phyloP scores from a whole-genome alignment of 2,888 invertebrate genomes.

The Liodrosophila aerea region DNA sequence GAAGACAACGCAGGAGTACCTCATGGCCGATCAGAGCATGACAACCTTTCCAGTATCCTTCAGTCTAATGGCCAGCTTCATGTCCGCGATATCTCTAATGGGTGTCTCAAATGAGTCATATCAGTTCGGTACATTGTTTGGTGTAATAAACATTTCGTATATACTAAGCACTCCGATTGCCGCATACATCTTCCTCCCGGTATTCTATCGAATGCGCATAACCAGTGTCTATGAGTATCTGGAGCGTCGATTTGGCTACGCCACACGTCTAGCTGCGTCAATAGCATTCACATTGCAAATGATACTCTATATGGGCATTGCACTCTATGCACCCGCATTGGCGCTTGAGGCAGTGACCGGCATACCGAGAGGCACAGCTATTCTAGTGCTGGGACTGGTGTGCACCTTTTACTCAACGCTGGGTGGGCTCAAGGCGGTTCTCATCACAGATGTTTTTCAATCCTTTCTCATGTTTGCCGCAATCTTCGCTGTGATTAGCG shows the following conservation, averaged over 20 bases:
- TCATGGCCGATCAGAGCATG: conserved; percentile 92
- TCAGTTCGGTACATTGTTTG: conserved; percentile 90
- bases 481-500: conserved; percentile 89
- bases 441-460: conserved; percentile 93
- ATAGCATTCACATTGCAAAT: conserved; percentile 94
- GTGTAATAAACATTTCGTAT: conserved; percentile 90
- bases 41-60: conserved; percentile 91
- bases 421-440: conserved; percentile 95
- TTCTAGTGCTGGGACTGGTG: conserved; percentile 87
- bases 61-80: conserved; percentile 95
- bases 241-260: conserved; percentile 91
- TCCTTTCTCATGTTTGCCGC: conserved; percentile 93
- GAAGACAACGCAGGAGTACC: conserved; percentile 93
- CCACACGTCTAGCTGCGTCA: conserved; percentile 90
- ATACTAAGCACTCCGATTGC: conserved; percentile 90
- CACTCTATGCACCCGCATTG: conserved; percentile 96
- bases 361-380: conserved; percentile 87
- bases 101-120: conserved; percentile 96
- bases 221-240: conserved; percentile 96
- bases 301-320: conserved; percentile 95
- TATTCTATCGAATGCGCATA: conserved; percentile 91
- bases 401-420: conserved; percentile 94
- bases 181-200: conserved; percentile 90
- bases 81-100: conserved; percentile 94
- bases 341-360: conserved; percentile 94